Conservation (phyloP, 2,113 vertebrate species). For the Laticauda laticaudata region DNA sequence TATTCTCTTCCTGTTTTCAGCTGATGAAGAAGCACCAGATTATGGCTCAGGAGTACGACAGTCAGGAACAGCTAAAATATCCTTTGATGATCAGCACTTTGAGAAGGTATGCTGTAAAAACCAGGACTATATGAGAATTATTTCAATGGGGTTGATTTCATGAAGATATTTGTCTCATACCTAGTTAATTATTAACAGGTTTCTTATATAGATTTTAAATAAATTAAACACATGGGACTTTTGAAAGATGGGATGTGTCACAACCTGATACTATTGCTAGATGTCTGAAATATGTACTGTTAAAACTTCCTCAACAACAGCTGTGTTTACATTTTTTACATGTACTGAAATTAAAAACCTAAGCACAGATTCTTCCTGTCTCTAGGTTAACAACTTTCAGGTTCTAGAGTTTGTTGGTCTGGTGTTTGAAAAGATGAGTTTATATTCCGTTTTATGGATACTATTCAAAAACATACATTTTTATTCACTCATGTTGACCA, state of each 20-base stretch:
- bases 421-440: not conserved
- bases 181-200: not conserved
- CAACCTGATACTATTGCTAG: not conserved
- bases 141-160: not conserved
- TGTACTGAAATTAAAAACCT: not conserved
- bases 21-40: constrained; percentile 95
- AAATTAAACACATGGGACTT: not conserved
- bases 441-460: not conserved
- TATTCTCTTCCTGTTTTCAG: constrained; percentile 69
- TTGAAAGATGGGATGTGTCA: not conserved
- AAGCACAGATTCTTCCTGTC: not conserved
- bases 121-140: not conserved
- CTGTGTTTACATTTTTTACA: not conserved
- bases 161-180: not conserved
- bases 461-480: not conserved
- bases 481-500: not conserved
- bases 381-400: not conserved
- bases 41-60: constrained; percentile 93
- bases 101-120: constrained; percentile 80
- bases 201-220: not conserved
- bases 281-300: not conserved
- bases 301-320: not conserved
- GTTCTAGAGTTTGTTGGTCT: not conserved
- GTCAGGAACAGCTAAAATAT: constrained; percentile 93
- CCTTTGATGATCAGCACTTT: constrained; percentile 95